Evolutionary conservation across 1,140 invertebrate species (phyloP).

Genomic region (Atta texana): DNA sequence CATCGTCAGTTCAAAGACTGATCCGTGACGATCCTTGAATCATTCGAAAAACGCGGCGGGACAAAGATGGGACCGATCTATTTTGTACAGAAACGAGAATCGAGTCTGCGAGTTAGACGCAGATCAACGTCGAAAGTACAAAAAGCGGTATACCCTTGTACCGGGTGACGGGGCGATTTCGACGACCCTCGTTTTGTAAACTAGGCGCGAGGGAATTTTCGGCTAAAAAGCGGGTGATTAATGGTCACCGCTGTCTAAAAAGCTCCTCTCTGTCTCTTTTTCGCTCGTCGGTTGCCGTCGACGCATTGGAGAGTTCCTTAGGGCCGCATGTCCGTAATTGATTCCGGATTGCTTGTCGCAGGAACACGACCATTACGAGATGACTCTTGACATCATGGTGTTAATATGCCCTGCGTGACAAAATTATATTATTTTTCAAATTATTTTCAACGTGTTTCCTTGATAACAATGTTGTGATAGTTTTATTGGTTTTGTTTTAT

Average conservation of each 20-base stretch:
- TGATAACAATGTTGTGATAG: background rate
- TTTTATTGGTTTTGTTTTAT: too few species aligned
- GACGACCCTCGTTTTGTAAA: constrained; percentile 84
- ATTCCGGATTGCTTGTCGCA: constrained; percentile 81
- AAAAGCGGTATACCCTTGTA: constrained; percentile 80
- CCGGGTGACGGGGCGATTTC: constrained; percentile 84
- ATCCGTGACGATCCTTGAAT: constrained; percentile 36
- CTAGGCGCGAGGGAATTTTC: constrained; percentile 85
- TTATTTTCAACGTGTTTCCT: background rate
- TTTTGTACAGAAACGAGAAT: constrained; percentile 62
- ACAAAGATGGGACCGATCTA: constrained; percentile 49
- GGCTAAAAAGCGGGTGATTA: constrained; percentile 86
- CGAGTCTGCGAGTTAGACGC: constrained; percentile 60
- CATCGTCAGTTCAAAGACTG: constrained; percentile 4
- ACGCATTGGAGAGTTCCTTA: constrained; percentile 74
- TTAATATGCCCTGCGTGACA: constrained; percentile 45
- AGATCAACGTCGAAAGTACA: constrained; percentile 68
- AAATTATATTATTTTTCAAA: constrained; percentile 3
- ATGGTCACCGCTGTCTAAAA: constrained; percentile 81
- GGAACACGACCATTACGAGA: constrained; percentile 66
- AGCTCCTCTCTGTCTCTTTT: constrained; percentile 66
- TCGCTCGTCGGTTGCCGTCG: constrained; percentile 47
- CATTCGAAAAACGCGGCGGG: constrained; percentile 21
- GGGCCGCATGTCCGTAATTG: constrained; percentile 79
- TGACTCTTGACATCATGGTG: constrained; percentile 67